Evolutionary conservation across 2,113 vertebrate genomes (phyloP), one percentile per base, ranked within the genome.

Genomic region (Hippotragus niger): DNA sequence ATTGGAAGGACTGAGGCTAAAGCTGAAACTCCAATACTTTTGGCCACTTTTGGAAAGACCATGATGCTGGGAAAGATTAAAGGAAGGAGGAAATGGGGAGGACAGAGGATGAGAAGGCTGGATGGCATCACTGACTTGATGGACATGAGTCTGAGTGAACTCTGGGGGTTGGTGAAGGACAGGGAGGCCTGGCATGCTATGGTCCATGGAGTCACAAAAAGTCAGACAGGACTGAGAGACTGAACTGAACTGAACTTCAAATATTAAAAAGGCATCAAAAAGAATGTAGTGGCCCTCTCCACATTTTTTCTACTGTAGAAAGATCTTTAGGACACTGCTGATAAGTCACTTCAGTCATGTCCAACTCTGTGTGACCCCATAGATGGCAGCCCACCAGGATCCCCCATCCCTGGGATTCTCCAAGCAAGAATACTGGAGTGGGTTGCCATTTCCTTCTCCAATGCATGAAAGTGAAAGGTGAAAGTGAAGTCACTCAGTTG

Each of bases 121-220:
- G n/a, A 21, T 21, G 64, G n/a, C 64, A 67, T 36, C n/a, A 21
- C n/a, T 1, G 8, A 36, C n/a, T 36, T 1, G 9, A 36, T 21
- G 64, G 9, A n/a, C 33, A 2, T 11, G 17, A 36, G 33, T 67
- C 2, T 36, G 16, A 17, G 4, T 67, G 2, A n/a, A 21, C 64
- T 67, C 17, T 4, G 0, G 64, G 64, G 36, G 64, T 1, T 36
- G 64, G 19, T 71, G n/a, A 71, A 1, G n/a, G 19, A 71, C 0
- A 0, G 9, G 64, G 64, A 71, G n/a, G 17, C 64, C 9, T 71
- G 17, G 9, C 9, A 0, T 11, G n/a, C 64, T 23, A 0, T 1
- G 19, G n/a, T 71, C 4, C n/a, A 36, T 12, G n/a, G 64, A 5
- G 19, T 71, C 5, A 10, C n/a, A 6, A 21, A 36, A 10, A 71